These are phyloP conservation scores for Nothoprocta perdicaria DNA, from an alignment of 2,113 vertebrate species.

Conservation along the genomic window DNA sequence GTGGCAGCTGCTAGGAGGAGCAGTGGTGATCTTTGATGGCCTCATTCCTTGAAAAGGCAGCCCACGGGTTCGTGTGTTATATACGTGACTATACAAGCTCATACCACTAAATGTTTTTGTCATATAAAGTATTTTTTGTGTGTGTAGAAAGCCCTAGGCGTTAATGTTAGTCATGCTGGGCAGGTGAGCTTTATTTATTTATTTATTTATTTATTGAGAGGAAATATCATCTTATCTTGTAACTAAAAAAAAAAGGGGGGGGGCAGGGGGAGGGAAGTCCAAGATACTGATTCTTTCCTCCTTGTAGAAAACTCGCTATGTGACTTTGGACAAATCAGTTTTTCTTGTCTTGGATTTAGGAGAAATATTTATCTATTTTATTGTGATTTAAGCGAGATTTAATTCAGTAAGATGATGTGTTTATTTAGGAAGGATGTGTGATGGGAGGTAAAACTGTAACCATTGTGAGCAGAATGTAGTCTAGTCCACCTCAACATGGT, in stretches of 20 bases:
- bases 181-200: neutral
- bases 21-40: neutral
- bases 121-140: neutral
- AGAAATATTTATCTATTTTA: neutral
- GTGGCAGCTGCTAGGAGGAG: neutral
- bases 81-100: neutral
- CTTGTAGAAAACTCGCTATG: neutral
- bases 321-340: neutral
- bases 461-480: conserved; percentile 29
- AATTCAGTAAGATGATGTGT: neutral
- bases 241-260: too few species aligned
- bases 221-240: too few species aligned
- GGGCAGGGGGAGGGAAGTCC: too few species aligned
- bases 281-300: neutral
- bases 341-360: neutral
- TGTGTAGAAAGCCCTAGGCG: neutral
- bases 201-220: neutral
- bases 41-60: neutral
- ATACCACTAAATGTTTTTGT: neutral
- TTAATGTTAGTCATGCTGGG: neutral
- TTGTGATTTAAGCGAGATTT: conserved; percentile 1
- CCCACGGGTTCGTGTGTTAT: neutral
- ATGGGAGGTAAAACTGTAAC: conserved; percentile 40
- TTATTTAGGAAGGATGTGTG: neutral
- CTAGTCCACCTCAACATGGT: conserved; percentile 9